Evolutionary conservation across 2,113 vertebrate species (phyloP).

Genomic region (Cinclus mexicanus): DNA sequence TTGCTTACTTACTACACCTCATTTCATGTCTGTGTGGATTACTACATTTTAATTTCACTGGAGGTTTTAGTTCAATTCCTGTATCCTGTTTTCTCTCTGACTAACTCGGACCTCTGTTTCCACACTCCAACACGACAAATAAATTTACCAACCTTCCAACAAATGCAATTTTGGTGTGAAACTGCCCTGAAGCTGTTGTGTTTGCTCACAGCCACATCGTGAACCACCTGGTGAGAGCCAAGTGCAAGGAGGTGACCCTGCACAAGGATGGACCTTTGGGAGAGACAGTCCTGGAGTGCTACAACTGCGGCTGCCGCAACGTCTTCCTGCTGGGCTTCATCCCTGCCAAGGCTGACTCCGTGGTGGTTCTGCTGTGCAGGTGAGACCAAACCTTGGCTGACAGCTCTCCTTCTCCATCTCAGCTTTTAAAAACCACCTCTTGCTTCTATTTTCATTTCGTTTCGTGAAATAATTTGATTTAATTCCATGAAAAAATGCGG

Average conservation of each 20-base stretch:
- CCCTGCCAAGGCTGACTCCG: conserved; percentile 95
- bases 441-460: not conserved
- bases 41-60: too few relatives aligned
- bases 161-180: not conserved
- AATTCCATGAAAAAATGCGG: too few relatives aligned
- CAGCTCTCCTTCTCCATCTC: too few relatives aligned
- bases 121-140: not conserved
- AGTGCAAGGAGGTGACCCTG: conserved; percentile 98
- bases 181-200: not conserved
- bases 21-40: too few relatives aligned
- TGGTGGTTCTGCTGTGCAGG: conserved; percentile 97
- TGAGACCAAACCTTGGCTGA: conserved; percentile 48
- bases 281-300: conserved; percentile 96
- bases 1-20: too few relatives aligned
- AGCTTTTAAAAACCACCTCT: not conserved
- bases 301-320: conserved; percentile 97
- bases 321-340: conserved; percentile 98
- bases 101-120: too few relatives aligned
- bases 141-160: not conserved
- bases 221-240: conserved; percentile 96
- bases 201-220: conserved; percentile 89
- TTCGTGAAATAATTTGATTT: too few relatives aligned
- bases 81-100: too few relatives aligned
- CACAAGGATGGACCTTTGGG: conserved; percentile 97
- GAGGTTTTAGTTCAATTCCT: too few relatives aligned